These are phyloP conservation scores for Lagopus leucura DNA, from an alignment of 2,113 vertebrate genomes.

Conservation along the genomic window DNA sequence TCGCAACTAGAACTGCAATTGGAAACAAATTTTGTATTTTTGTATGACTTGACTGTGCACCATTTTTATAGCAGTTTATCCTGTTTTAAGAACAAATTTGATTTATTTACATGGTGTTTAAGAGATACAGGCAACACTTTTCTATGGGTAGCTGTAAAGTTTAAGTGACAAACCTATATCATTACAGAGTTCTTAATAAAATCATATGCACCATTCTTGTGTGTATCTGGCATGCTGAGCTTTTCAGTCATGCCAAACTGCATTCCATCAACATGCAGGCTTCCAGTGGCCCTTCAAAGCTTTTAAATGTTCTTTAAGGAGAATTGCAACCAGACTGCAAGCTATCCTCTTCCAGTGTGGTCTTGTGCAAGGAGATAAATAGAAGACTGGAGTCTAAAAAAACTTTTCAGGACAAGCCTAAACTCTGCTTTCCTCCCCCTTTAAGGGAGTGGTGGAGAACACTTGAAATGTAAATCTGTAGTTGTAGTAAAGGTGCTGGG, in stretches of 20 bases:
- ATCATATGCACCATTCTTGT: not conserved
- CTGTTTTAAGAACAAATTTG: constrained; percentile 81
- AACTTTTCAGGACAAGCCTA: constrained; percentile 30
- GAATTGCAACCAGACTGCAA: constrained; percentile 16
- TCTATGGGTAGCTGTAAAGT: constrained; percentile 75
- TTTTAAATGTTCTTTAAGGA: constrained; percentile 22
- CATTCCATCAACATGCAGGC: not conserved
- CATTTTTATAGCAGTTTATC: constrained; percentile 83
- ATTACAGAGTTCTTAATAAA: constrained; percentile 58
- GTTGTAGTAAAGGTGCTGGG: not conserved
- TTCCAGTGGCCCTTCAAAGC: constrained; percentile 21
- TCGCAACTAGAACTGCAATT: constrained; percentile 78
- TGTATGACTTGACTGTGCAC: constrained; percentile 83
- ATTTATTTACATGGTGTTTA: constrained; percentile 81
- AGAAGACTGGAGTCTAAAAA: constrained; percentile 28
- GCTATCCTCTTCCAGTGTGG: constrained; percentile 40
- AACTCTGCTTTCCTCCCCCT: not conserved
- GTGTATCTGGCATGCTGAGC: constrained; percentile 11
- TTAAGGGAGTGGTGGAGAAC: not conserved
- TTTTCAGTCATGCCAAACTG: constrained; percentile 51
- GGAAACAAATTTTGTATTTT: constrained; percentile 85
- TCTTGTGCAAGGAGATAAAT: constrained; percentile 53
- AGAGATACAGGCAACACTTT: constrained; percentile 70
- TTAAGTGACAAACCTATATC: constrained; percentile 62
- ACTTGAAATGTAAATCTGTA: not conserved